Base-by-base conservation (phyloP, 2,888 invertebrate species). In the Drepanosiphum platanoidis region DNA sequence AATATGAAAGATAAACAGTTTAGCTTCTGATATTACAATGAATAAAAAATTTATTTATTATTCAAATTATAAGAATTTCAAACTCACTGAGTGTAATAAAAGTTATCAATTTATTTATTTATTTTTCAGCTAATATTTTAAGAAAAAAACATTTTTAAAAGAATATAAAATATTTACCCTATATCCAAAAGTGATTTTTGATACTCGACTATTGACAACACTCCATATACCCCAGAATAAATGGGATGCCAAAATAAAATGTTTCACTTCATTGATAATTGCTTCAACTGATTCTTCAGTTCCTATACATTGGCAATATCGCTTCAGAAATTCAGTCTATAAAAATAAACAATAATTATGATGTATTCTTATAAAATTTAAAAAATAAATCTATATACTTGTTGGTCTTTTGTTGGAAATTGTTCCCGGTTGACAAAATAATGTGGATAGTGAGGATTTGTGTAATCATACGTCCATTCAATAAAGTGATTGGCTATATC, bases 171-270 rank as follows among this genome's bases (percentile, higher is more conserved):
- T 78, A 89, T 92, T 92, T 90, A 97, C 97, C 96, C 96, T 95
- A 89, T 98, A 98, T 86, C 97, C 97, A 89, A 98, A 98, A 30
- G 96, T 94, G 88, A 98, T 98, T 89, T 95, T 93, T 2, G 97
- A 96, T 75, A 94, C 94, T 87, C 94, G 94, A 0, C 95, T 95
- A 90, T 97, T 97, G 22, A 96, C 94, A 52, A 97, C 92, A 3
- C 95, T 94, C 99, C 99, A 99, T 0, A 98, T 91, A 1, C 93
- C 92, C 99, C 99, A 99, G 89, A 98, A 95, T 86, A 98, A 93
- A 90, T 99, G 97, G 74, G 96, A 95, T 39, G 94, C 95, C 87
- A 98, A 91, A 0, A 95, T 93, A 89, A 97, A 98, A 1, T 95
- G 92, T 86, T 94, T 93, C 52, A 97, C 94, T 90, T 99, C 98